Conservation (phyloP, 2,797 vertebrate genomes). For the Melanogrammus aeglefinus region DNA sequence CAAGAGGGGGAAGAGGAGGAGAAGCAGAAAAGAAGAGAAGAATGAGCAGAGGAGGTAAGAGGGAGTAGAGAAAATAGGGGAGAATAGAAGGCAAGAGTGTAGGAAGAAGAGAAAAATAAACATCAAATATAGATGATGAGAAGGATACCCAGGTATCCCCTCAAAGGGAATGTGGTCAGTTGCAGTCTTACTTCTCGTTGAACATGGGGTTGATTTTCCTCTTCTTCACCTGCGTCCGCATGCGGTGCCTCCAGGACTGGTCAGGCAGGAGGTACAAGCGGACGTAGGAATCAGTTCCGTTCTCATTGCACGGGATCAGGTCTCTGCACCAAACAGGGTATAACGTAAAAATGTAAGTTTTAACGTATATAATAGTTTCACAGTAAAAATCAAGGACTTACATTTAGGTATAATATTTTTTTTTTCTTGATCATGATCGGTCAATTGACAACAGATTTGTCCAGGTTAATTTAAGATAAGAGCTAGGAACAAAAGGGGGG, state of each 20-base stretch:
- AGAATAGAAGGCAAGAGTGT: background rate
- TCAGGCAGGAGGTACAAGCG: conserved; percentile 92
- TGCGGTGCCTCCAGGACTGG: conserved; percentile 83
- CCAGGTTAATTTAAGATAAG: no score
- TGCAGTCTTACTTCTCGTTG: conserved; percentile 80
- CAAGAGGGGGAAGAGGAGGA: background rate
- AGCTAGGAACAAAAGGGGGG: no score
- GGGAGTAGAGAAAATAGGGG: background rate
- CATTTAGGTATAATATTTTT: background rate
- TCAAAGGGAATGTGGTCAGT: background rate
- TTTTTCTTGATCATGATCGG: no score
- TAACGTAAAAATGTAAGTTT: background rate
- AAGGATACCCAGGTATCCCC: background rate
- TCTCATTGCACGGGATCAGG: conserved; percentile 77
- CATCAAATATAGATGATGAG: background rate
- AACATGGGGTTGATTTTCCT: conserved; percentile 84
- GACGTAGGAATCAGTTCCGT: conserved; percentile 88
- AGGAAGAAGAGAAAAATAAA: background rate
- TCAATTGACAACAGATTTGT: no score
- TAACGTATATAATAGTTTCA: background rate
- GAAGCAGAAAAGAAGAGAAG: background rate
- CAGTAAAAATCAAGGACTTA: background rate
- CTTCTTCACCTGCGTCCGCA: conserved; percentile 84
- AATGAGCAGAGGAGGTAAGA: background rate
- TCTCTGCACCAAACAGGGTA: conserved; percentile 67